Conservation (phyloP, 2,797 vertebrate species). For the Danio kyathit region DNA sequence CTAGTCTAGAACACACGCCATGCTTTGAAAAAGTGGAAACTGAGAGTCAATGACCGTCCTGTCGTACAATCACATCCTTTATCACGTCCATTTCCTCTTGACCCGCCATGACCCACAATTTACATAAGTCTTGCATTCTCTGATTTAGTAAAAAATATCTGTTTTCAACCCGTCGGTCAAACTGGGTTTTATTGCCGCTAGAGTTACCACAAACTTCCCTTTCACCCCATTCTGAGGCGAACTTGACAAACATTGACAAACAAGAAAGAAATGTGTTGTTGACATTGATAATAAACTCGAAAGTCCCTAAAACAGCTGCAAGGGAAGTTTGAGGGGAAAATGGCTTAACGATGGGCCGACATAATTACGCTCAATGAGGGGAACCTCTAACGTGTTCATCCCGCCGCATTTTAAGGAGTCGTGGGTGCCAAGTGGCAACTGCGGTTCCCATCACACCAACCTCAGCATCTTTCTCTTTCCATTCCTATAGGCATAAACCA, state of each 20-base stretch:
- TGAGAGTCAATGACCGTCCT: slow-evolving; percentile 78
- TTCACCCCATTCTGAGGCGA: slow-evolving; percentile 18
- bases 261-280: slow-evolving; percentile 29
- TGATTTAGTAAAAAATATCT: slow-evolving; percentile 48
- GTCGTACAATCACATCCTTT: slow-evolving; percentile 64
- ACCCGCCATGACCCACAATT: slow-evolving; percentile 37
- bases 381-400: slow-evolving; percentile 69
- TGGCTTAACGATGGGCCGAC: slow-evolving; percentile 39
- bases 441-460: slow-evolving; percentile 60
- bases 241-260: slow-evolving; percentile 37
- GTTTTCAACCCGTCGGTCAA: slow-evolving; percentile 35
- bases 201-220: slow-evolving; percentile 34
- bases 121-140: slow-evolving; percentile 57
- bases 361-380: slow-evolving; percentile 71
- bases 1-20: slow-evolving; percentile 70
- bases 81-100: slow-evolving; percentile 58
- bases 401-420: slow-evolving; percentile 80
- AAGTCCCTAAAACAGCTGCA: slow-evolving; percentile 30
- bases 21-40: slow-evolving; percentile 71
- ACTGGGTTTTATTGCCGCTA: slow-evolving; percentile 58
- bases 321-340: slow-evolving; percentile 35
- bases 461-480: slow-evolving; percentile 69
- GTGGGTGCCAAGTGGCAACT: slow-evolving; percentile 74
- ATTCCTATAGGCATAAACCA: slow-evolving; percentile 63
- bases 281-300: neutral